Conservation (phyloP, 2,888 invertebrate species). For the Achlya flavicornis region DNA sequence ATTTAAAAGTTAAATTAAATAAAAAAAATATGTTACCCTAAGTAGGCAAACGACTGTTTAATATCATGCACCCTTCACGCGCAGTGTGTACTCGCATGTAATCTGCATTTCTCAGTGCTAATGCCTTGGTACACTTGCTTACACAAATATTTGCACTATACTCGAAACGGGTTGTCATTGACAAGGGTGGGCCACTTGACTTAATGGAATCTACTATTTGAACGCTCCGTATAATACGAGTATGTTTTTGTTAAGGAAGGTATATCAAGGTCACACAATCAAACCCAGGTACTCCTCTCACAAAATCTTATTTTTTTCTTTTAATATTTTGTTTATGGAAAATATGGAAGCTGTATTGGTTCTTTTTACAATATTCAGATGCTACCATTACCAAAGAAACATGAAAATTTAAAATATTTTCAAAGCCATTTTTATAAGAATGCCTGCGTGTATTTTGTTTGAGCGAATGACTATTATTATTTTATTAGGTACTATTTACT, state of each 20-base stretch:
- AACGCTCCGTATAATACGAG: slow-evolving; percentile 17
- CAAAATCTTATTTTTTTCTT: too few species aligned
- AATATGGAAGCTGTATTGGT: too few species aligned
- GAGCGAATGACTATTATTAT: not conserved
- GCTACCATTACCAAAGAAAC: too few species aligned
- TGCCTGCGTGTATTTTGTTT: not conserved
- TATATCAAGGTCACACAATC: not conserved
- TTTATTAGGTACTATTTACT: not conserved
- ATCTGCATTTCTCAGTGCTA: slow-evolving; percentile 69
- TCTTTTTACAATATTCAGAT: too few species aligned
- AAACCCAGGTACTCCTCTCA: not conserved
- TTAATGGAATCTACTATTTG: slow-evolving; percentile 65
- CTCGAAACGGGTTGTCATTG: slow-evolving; percentile 74
- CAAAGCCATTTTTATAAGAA: not conserved
- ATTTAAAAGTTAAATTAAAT: slow-evolving; percentile 27
- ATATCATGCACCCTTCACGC: slow-evolving; percentile 61
- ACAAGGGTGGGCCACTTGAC: slow-evolving; percentile 62
- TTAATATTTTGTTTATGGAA: too few species aligned
- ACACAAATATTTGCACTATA: slow-evolving; percentile 73
- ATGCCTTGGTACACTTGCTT: slow-evolving; percentile 64
- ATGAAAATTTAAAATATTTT: not conserved
- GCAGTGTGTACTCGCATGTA: slow-evolving; percentile 51
- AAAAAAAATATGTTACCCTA: slow-evolving; percentile 32
- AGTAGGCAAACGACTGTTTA: slow-evolving; percentile 39
- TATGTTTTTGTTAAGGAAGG: not conserved